Evolutionary conservation across 2,113 vertebrate species (phyloP).

Genomic region (Rana temporaria): DNA sequence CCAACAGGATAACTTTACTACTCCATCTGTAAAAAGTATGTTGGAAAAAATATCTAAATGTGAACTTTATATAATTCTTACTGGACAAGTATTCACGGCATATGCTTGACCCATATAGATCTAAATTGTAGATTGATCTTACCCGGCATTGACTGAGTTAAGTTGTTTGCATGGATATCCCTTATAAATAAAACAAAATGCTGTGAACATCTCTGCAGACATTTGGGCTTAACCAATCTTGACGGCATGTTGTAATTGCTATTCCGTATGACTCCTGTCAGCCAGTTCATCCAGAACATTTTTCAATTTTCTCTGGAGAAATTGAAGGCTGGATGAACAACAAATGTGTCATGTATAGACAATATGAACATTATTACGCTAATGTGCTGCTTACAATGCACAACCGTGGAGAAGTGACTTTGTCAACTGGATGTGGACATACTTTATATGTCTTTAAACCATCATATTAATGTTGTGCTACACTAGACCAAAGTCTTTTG

Average conservation of each 20-base stretch:
- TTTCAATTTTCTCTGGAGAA: constrained; percentile 50
- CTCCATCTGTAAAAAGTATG: too few relatives aligned
- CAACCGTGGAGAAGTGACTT: background rate
- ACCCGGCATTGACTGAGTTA: constrained; percentile 17
- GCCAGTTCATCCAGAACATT: constrained; percentile 49
- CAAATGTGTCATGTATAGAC: constrained; percentile 49
- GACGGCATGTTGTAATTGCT: constrained; percentile 37
- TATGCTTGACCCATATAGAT: too few relatives aligned
- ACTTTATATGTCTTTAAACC: constrained; percentile 1
- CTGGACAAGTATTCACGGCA: too few relatives aligned
- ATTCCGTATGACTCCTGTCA: constrained; percentile 52
- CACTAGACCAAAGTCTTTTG: background rate
- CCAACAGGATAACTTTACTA: too few relatives aligned
- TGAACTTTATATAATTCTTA: too few relatives aligned
- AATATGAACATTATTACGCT: constrained; percentile 46
- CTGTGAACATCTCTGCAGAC: constrained; percentile 15
- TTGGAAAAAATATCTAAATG: too few relatives aligned
- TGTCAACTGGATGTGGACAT: background rate
- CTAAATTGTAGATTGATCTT: background rate
- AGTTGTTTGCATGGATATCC: constrained; percentile 17
- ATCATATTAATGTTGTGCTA: background rate
- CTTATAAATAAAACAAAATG: constrained; percentile 42
- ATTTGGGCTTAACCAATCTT: constrained; percentile 39
- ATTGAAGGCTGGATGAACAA: constrained; percentile 52
- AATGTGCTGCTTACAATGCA: constrained; percentile 37